phyloP scores from a whole-genome alignment of 2,113 vertebrate species.

The Petrocephalus microphthalmus region DNA sequence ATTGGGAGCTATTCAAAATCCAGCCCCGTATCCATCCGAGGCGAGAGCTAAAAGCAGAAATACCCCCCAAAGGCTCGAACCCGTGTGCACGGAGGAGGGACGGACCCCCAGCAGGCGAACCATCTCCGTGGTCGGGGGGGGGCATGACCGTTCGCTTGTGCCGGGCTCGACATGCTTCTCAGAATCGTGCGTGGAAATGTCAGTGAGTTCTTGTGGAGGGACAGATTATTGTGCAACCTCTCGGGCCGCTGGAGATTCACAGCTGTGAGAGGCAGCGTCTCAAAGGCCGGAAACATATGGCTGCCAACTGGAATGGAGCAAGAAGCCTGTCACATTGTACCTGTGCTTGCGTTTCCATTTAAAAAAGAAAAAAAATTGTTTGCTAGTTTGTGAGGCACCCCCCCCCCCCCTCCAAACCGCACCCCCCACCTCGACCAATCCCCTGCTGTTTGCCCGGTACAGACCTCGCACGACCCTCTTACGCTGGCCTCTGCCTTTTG shows the following conservation, averaged over 20 bases:
- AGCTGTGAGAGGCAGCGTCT: background rate
- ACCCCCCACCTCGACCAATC: background rate
- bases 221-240: background rate
- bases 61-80: background rate
- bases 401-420: background rate
- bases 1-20: background rate
- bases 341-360: background rate
- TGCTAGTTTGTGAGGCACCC: background rate
- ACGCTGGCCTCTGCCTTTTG: constrained; percentile 33
- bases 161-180: background rate
- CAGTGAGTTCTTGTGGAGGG: background rate
- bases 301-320: background rate
- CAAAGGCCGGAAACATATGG: background rate
- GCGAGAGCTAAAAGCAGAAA: background rate
- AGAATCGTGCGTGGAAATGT: background rate
- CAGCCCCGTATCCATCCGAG: background rate
- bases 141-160: background rate
- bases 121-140: background rate
- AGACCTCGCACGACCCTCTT: constrained; percentile 19
- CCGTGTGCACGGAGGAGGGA: background rate
- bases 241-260: background rate
- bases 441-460: background rate
- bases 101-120: background rate
- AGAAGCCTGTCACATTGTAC: background rate
- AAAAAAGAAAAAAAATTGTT: background rate